Base-by-base conservation (phyloP, 92 coral and sea anemone genomes). In the Palythoa heliodiscus region DNA sequence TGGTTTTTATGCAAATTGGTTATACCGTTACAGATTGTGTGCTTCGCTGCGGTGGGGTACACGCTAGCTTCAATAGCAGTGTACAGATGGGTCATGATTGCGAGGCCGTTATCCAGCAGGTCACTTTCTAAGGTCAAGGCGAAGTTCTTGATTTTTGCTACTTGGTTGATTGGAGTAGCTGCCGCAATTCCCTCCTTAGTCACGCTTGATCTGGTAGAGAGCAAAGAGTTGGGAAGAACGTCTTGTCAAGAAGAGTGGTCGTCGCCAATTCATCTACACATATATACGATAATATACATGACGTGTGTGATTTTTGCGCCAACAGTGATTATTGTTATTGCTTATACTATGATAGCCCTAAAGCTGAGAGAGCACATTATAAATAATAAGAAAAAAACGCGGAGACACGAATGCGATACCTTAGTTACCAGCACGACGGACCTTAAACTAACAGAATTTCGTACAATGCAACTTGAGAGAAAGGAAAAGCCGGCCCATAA, bases 1-100 rank as follows among this genome's bases (percentile, higher is more conserved):
- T 64, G 43, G 24, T 20, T 80, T 66, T 66, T 80, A 74, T 80
- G 84, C 47, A 80, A 80, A 64, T 20, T 35, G 40, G 43, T 80
- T 8, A 20, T 11, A 24, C 53, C 84, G 23, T 15, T 80, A 15
- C 84, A 80, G 24, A 66, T 66, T 23, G 72, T 80, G 22, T 80
- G 84, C 48, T 80, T 80, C 43, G 52, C 84, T 23, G 60, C 84
- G 8, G 84, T 80, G 2, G 84, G 84, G 13, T 80, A 80, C 15
- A 80, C 84, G 23, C 73, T 80, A 12, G 84, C 73, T 67, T 80
- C 84, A 7, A 80, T 80, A n/a, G 84, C 84, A 12, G 84, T 80
- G 43, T 80, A 80, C 60, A 47, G 84, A 43, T 80, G 84, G 60
- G n/a, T 70, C 23, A 68, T 80, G 61, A 80, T 80, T 22, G 84